Conservation (phyloP, 2,797 vertebrate species). For the Agapornis canus region DNA sequence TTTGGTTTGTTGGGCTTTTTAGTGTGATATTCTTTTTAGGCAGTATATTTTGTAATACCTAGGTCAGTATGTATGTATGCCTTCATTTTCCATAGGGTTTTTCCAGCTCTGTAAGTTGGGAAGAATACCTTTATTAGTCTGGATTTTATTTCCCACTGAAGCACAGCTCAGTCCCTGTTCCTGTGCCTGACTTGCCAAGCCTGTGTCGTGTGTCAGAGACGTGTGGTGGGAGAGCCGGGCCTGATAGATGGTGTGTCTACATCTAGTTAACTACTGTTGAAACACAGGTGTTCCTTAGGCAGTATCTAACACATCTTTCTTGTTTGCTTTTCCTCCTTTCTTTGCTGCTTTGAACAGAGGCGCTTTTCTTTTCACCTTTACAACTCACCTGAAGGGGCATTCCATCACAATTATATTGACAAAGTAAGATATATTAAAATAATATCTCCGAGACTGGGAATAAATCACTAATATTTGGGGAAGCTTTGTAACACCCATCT, state of each 20-base stretch:
- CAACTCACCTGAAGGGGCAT: conserved; percentile 61
- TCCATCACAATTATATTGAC: conserved; percentile 70
- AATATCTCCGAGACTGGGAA: conserved; percentile 11
- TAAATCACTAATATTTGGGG: conserved; percentile 64
- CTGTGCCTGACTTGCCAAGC: not conserved
- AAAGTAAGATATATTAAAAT: conserved; percentile 66
- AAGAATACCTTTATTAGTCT: not conserved
- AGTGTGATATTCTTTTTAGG: not conserved
- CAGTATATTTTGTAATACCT: not conserved
- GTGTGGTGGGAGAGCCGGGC: not conserved
- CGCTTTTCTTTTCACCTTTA: conserved; percentile 40
- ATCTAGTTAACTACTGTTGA: not conserved
- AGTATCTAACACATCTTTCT: not conserved
- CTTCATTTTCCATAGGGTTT: not conserved
- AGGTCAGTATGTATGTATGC: not conserved
- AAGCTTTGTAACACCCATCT: conserved; percentile 54
- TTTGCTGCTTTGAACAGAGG: not conserved
- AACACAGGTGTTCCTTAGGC: not conserved
- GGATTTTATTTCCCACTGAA: not conserved
- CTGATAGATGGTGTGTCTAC: not conserved
- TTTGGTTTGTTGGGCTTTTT: not conserved
- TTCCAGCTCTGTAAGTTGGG: not conserved
- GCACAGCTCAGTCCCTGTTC: not conserved
- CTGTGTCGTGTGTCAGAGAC: not conserved
- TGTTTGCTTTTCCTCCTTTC: not conserved